These are phyloP conservation scores for Chroicocephalus ridibundus DNA, from an alignment of 2,113 vertebrate species.

Conservation along the genomic window DNA sequence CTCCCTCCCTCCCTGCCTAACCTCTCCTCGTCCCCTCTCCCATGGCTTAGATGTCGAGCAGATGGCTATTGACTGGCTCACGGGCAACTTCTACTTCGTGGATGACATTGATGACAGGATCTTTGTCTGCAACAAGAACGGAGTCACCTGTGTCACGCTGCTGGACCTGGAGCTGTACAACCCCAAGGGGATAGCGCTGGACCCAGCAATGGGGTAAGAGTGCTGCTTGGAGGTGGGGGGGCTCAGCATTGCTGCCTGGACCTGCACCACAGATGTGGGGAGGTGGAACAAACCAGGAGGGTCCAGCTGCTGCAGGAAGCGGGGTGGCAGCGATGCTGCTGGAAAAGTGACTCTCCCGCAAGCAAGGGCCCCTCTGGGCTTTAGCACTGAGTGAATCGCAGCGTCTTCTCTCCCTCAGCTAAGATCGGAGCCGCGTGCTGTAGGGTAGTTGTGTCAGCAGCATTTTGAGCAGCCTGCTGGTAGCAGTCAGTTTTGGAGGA, in stretches of 20 bases:
- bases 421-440: neutral
- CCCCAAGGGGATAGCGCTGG: constrained; percentile 94
- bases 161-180: constrained; percentile 96
- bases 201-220: constrained; percentile 93
- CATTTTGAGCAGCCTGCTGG: neutral
- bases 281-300: neutral
- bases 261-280: accelerated
- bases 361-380: neutral
- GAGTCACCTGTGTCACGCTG: constrained; percentile 92
- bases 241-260: too few relatives aligned
- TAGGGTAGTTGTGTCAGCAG: neutral
- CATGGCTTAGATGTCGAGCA: constrained; percentile 88
- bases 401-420: neutral
- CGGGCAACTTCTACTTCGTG: constrained; percentile 98
- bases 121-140: constrained; percentile 94
- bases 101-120: constrained; percentile 95
- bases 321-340: neutral
- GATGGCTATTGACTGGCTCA: constrained; percentile 99
- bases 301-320: neutral
- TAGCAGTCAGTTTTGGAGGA: neutral
- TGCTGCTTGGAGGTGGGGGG: neutral
- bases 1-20: neutral
- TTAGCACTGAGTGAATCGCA: accelerated
- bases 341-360: accelerated
- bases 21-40: neutral